Evolutionary conservation across 2,888 invertebrate genomes (phyloP), one percentile per base, ranked within the genome.

Genomic region (Thymelicus sylvestris): DNA sequence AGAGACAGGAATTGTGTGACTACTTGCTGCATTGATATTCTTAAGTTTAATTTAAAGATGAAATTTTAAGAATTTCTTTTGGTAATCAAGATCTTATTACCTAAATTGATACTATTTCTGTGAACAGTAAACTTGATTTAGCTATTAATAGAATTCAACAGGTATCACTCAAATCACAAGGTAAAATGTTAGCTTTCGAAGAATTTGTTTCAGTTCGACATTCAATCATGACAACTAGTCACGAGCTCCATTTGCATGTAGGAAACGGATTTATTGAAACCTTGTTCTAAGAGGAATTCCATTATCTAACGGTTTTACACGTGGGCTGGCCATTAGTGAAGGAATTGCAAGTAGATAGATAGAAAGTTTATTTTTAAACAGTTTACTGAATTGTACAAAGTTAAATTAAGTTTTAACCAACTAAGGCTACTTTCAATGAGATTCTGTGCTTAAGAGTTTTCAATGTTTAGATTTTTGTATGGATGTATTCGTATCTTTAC

Each of bases 211-310:
- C 52, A 66, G 55, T 60, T 60, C 70, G 61, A 38, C 71, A 62
- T 71, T 71, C 71, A 66, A 70, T 71, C 66, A 66, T 52, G 71
- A 47, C 71, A 66, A 66, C 71, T 38, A 66, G 71, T 71, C 71
- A 71, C 71, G 71, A 71, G 55, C 39, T 55, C 71, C 13, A 66
- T 61, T 66, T 66, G 71, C 71, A 66, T 71, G 71, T 66, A 71
- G 71, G 71, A 71, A 66, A 71, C 71, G 61, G 71, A 61, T 71
- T 70, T 70, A 70, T 70, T 65, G 70, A 52, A 65, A 47, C 70
- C 70, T 71, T 71, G 70, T 66, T 66, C 66, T 31, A 7, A 24
- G 31, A 48, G 60, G 70, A 65, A 61, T 71, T 71, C 66, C 70
- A 70, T 70, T 70, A 70, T 70, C 70, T 60, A 70, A 70, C 60